Base-by-base conservation (phyloP, 2,888 invertebrate species). In the Clivina fossor region DNA sequence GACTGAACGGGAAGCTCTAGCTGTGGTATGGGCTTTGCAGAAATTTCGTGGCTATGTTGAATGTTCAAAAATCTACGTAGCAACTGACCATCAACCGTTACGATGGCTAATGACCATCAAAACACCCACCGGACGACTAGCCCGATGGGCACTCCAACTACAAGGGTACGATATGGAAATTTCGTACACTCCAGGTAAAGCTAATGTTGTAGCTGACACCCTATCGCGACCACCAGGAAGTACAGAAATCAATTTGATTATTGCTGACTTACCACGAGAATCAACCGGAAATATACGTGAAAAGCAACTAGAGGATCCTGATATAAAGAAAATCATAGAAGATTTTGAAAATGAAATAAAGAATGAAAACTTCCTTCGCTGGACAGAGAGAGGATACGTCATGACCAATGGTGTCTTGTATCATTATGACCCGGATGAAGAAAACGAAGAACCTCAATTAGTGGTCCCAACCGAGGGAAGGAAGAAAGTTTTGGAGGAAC, bases 361-460 rank as follows among this genome's bases (percentile, higher is more conserved):
- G 7, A 13, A 20, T 43, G 24, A 22, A 22, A 13, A 43, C 4
- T 26, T 5, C 19, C 3, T 41, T 4, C 8, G 22, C 8, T 41
- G 41, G 41, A 41, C 41, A 4, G 41, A 41, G 3, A 7, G 41
- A 41, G 22, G 41, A 1, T 41, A 41, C 11, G 22, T 41, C 8
- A 41, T 41, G 41, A 9, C n/a, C 3, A 41, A 41, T 19, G 41
- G 41, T 2, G 26, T 43, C n/a, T 15, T 43, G 4, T 43, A 43
- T 43, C 26, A 43, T 13, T 43, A 43, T 43, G 24, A 43, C 26
- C 20, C 22, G 16, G 26, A 26, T 22, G 3, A 18, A 2, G 43
- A 43, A 7, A 11, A 5, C 2, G 43, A 43, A 43, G 26, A 43
- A 43, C 24, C 11, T 13, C 26, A 43, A 9, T 20, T 26, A 11